Percentiles rank a stretch among this genome's conserved stretches.
phyloP scores from a whole-genome alignment of 92 coral and sea anemone genomes.

The Epizoanthus rinbou region DNA sequence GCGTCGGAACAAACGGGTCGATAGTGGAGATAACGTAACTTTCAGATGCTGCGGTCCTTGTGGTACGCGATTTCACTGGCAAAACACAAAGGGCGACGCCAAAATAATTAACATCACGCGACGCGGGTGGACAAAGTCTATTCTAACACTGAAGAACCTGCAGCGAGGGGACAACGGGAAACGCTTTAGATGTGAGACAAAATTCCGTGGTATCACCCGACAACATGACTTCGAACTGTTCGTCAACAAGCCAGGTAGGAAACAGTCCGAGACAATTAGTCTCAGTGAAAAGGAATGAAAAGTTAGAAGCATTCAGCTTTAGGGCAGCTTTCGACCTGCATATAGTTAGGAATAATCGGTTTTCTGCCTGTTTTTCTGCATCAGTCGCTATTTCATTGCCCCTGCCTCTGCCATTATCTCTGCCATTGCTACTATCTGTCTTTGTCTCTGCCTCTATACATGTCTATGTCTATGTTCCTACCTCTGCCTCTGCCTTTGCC shows the following conservation, averaged over 20 bases:
- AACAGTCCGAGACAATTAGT: too few species aligned
- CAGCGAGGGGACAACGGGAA: neutral
- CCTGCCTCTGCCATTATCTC: too few species aligned
- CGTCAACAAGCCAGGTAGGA: conserved; percentile 20
- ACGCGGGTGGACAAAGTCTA: conserved; percentile 22
- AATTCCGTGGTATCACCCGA: neutral
- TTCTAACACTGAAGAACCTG: neutral
- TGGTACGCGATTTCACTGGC: conserved; percentile 15
- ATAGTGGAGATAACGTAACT: neutral
- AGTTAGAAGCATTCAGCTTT: too few species aligned
- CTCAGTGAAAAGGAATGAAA: too few species aligned
- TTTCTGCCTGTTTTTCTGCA: too few species aligned
- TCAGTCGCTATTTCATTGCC: too few species aligned
- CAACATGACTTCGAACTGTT: neutral
- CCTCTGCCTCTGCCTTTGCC: too few species aligned
- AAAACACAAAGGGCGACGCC: neutral
- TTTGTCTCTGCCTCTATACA: too few species aligned
- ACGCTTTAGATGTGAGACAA: neutral
- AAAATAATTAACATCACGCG: neutral
- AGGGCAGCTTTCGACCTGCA: too few species aligned
- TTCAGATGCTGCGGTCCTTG: conserved; percentile 24
- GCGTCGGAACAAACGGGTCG: neutral
- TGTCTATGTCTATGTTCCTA: too few species aligned
- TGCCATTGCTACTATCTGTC: too few species aligned
- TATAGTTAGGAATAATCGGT: too few species aligned